Evolutionary conservation across 2,797 vertebrate genomes (phyloP).

Genomic region (Mormyrus proboscirostris): DNA sequence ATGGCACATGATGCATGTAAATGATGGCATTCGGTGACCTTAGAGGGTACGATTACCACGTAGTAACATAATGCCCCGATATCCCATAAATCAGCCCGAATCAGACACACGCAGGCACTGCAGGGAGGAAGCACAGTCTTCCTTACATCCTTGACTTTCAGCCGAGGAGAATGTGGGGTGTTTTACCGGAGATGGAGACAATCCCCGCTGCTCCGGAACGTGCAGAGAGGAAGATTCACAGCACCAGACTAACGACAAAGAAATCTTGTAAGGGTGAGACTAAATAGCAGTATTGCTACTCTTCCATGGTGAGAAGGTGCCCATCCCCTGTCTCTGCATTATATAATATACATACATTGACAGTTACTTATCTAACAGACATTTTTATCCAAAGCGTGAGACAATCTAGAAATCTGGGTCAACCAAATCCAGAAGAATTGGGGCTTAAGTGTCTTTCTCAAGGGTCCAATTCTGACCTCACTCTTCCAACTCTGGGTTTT

Average conservation of each 20-base stretch:
- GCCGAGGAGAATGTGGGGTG: not conserved
- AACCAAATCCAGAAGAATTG: not conserved
- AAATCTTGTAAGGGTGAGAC: not conserved
- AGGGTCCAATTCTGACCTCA: not conserved
- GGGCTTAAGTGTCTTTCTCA: not conserved
- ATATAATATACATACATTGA: not conserved
- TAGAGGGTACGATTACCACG: not conserved
- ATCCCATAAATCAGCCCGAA: not conserved
- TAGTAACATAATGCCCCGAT: not conserved
- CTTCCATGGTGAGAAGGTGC: not conserved
- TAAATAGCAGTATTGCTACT: not conserved
- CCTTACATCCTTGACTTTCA: not conserved
- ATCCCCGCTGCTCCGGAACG: not conserved
- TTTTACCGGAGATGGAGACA: not conserved
- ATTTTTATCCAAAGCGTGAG: not conserved
- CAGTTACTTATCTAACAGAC: not conserved
- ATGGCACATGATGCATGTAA: not conserved
- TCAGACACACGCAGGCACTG: not conserved
- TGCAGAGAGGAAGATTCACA: not conserved
- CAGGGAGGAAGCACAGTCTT: not conserved
- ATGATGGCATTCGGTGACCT: not conserved
- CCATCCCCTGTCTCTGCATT: not conserved
- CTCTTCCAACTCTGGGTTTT: not conserved
- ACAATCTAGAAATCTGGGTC: not conserved
- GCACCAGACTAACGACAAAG: not conserved